Base-by-base conservation (phyloP, 2,888 invertebrate species). In the Sialis fuliginosa region DNA sequence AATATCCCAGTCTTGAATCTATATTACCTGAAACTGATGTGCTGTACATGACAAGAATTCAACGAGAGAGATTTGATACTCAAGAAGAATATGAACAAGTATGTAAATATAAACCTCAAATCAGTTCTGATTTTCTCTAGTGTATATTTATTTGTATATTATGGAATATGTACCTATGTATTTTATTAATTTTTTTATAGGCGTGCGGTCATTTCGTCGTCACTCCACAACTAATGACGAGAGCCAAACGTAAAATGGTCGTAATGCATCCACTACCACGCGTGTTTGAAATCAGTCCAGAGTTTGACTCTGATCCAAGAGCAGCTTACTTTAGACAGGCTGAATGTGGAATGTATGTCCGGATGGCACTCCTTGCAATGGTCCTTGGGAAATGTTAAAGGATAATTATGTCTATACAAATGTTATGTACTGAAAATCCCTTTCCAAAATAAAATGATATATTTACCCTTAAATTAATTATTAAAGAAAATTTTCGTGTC, bases 301-400 rank as follows among this genome's bases (percentile, higher is more conserved):
- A 93, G 54, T 88, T 98, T 56, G 98, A 99, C 67, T 81, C 81
- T 0, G 98, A 99, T 67, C 91, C 93, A 0, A 73, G 98, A 44
- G 97, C 98, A 0, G 97, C 96, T 0, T 98, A 98, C 67, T 98
- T 99, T 74, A 74, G 97, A 13, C 98, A 98, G 68, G 95, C 93
- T 0, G 93, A 96, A 63, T 88, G 90, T 60, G 98, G 98, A 52
- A 88, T 98, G 83, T 98, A 90, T 60, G 90, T 98, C 12, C 77
- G 98, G 45, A 99, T 99, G 98, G 96, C 98, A 0, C 69, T 99
- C 2, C 69, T 99, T 12, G 83, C 93, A 1, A 86, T 91, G 78
- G 83, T 95, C 2, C 73, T 92, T 9, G 90, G 89, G 45, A 64
- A 57, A 55, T 63, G 60, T 53, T 64, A 54, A 60, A 42, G 10